Base-by-base conservation (phyloP, 2,797 vertebrate genomes). In the Micromesistius poutassou region DNA sequence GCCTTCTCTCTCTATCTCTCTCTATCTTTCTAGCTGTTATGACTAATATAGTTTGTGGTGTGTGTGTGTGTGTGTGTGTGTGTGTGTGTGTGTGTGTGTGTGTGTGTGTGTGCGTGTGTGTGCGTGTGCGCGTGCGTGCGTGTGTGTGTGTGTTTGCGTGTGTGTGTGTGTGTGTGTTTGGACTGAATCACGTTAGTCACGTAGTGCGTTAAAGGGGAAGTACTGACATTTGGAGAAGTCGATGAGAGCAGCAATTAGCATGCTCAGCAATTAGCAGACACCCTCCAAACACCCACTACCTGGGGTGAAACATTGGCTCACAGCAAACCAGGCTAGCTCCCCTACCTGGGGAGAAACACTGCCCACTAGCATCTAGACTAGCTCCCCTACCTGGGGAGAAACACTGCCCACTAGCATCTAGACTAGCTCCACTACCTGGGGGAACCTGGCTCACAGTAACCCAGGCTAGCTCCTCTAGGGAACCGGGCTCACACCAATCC, bases 201-300 rank as follows among this genome's bases (percentile, higher is more conserved):
- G 36, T 38, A 36, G 16, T 22, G 74, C 25, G 73, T 80, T 86
- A 83, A 83, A 75, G 80, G 77, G 81, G 83, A 84, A 87, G 82
- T 73, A 33, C 80, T 91, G 91, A 91, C 90, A 92, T 92, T 91
- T 91, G 80, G 82, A 81, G 81, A 81, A 88, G 83, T 86, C 84
- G 87, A 90, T 86, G 82, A 85, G 78, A 89, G 85, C 77, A 25
- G 79, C 87, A 90, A 89, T 92, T 92, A 90, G 79, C 86, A 84
- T 72, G 81, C 89, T 91, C 86, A 85, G 80, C 89, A 87, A 88
- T 90, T 90, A 89, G 78, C 81, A 79, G 84, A 83, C 81, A 79
- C 79, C 81, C 83, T 74, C 82, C 84, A 79, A 80, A 86, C 86
- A 87, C 86, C 83, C 72, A 76, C 71, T 86, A 79, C 85, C 74